These are phyloP conservation scores for Equus quagga DNA, from an alignment of 2,113 vertebrate genomes.

Conservation along the genomic window DNA sequence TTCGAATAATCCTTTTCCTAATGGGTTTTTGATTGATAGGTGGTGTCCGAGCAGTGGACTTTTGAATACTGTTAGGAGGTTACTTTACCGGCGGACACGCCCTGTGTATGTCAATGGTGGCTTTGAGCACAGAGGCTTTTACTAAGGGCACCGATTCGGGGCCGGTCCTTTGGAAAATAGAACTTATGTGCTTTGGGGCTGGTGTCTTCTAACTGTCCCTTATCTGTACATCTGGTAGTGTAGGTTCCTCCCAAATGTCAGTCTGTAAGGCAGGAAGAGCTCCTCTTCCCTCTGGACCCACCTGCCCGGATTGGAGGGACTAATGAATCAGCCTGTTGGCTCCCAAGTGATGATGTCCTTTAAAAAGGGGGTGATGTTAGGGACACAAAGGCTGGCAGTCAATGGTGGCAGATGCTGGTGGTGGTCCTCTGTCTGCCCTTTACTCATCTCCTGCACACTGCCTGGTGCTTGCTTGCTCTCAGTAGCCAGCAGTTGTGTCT, in stretches of 20 bases:
- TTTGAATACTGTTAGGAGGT: background rate
- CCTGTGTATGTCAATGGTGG: background rate
- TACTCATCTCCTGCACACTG: accelerated
- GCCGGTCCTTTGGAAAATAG: background rate
- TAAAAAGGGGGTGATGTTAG: background rate
- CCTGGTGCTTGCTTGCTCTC: background rate
- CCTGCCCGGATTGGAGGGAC: background rate
- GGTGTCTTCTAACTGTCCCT: background rate
- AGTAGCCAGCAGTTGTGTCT: background rate
- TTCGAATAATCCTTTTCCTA: background rate
- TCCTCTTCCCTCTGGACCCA: background rate
- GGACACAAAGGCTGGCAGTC: accelerated
- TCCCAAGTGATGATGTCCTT: background rate
- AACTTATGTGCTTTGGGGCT: background rate
- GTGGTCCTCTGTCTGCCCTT: background rate
- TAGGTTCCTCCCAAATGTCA: background rate
- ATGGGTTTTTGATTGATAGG: background rate
- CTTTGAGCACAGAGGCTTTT: background rate
- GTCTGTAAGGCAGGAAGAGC: background rate
- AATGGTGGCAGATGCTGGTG: background rate
- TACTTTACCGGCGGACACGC: background rate
- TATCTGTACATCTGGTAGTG: background rate
- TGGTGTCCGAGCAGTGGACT: background rate
- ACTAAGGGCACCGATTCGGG: background rate
- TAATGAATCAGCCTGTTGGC: background rate